Base-by-base conservation (phyloP, 2,888 invertebrate genomes). In the Actias luna region DNA sequence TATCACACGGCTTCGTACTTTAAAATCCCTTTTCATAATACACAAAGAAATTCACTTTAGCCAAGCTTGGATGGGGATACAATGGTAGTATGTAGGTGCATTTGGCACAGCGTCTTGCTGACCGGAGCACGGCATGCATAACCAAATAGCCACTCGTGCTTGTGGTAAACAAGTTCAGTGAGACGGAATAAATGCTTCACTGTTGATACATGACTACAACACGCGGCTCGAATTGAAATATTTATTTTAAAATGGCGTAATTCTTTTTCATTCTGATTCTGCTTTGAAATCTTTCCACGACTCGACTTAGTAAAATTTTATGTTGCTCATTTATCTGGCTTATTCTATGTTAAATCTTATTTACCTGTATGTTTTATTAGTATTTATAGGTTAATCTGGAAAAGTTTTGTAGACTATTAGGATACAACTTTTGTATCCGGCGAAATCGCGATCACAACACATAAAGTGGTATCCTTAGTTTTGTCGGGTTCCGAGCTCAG, bases 81-180 rank as follows among this genome's bases (percentile, higher is more conserved):
- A 29, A 55, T 55, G 29, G 7, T 7, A 39, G 61, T 78, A 79
- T 50, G 59, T 29, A 63, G 52, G 39, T 80, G 82, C 78, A 79
- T 78, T 83, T 82, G 82, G 85, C 87, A 84, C 76, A 74, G 72
- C 73, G 74, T 81, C 72, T 79, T 72, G 79, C 82, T 82, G 82
- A 85, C 86, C 85, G 70, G 69, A 68, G 68, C 75, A 69, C 72
- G 79, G 82, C 75, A 82, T 82, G 86, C 84, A 85, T 85, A 85
- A 80, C 78, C 76, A 84, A 86, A 76, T 75, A 79, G 77, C 65
- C 67, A 59, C 69, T 67, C 70, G 72, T 69, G 72, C 77, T 75
- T 75, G 76, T 63, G 75, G 77, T 78, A 79, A 81, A 79, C 77
- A 80, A 77, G 77, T 78, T 80, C 79, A 75, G 73, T 79, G 80